phyloP scores from a whole-genome alignment of 2,113 vertebrate genomes.

The Syrmaticus mikado region DNA sequence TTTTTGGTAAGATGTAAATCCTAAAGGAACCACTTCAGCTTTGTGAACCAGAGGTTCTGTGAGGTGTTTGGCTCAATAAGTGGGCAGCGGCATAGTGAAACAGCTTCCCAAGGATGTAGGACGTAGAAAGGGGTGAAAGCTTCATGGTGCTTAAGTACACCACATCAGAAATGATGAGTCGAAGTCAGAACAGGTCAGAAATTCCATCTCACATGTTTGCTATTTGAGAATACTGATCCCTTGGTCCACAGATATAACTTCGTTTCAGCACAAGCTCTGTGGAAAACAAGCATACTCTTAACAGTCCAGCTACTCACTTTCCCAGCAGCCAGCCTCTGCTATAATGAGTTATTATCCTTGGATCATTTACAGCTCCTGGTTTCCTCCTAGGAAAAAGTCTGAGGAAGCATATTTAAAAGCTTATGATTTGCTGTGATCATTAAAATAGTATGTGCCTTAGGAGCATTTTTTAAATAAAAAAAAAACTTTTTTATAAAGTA shows the following conservation, averaged over 20 bases:
- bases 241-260: background rate
- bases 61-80: background rate
- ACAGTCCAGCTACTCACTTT: background rate
- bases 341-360: constrained; percentile 13
- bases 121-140: background rate
- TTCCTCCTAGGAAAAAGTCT: constrained; percentile 15
- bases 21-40: background rate
- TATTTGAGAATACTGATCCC: background rate
- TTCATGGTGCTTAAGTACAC: background rate
- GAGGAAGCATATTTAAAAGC: background rate
- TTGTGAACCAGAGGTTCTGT: background rate
- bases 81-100: background rate
- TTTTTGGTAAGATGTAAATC: background rate
- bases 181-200: background rate
- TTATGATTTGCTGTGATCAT: background rate
- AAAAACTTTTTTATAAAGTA: background rate
- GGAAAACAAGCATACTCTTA: background rate
- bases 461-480: background rate
- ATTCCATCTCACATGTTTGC: rapidly evolving
- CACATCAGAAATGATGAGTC: background rate
- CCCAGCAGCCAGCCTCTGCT: background rate
- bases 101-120: background rate
- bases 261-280: background rate
- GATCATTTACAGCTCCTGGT: background rate
- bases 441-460: background rate